A percentile compares a stretch with the other conserved stretches of the same genome.
Evolutionary conservation across 2,888 invertebrate genomes (phyloP).

Genomic region (Hirtodrosophila trivittata): DNA sequence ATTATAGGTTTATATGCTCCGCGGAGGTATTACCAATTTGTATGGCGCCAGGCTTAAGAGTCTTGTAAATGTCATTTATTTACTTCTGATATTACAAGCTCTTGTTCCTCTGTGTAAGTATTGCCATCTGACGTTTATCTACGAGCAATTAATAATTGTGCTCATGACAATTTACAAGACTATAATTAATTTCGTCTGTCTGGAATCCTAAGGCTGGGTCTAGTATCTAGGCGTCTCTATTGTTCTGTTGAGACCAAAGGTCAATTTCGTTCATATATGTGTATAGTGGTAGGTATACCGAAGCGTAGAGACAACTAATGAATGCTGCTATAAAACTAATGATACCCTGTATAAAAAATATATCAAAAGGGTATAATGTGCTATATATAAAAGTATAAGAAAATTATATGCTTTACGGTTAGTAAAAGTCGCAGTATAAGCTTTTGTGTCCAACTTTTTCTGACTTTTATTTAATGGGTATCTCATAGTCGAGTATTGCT

Average conservation of each 20-base stretch:
- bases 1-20: too few species aligned
- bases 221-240: conserved; percentile 34
- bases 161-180: conserved; percentile 72
- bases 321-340: conserved; percentile 19
- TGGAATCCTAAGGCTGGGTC: conserved; percentile 22
- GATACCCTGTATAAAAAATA: conserved; percentile 13
- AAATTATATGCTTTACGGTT: too few species aligned
- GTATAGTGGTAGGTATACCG: conserved; percentile 23
- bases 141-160: conserved; percentile 63
- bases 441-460: too few species aligned
- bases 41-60: conserved; percentile 46
- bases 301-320: conserved; percentile 20
- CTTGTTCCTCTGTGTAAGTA: conserved; percentile 20
- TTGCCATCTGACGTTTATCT: conserved; percentile 65
- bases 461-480: conserved; percentile 5
- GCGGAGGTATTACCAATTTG: background rate
- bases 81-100: conserved; percentile 31
- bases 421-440: too few species aligned
- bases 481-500: background rate
- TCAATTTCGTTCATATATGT: conserved; percentile 61
- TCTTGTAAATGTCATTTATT: conserved; percentile 55
- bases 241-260: conserved; percentile 55
- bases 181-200: conserved; percentile 59
- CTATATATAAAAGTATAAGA: too few species aligned
- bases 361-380: conserved; percentile 7